Percentiles rank a stretch among this genome's conserved stretches.
These are phyloP conservation scores for Chromobotia macracanthus DNA, from an alignment of 2,797 vertebrate genomes.

Conservation along the genomic window DNA sequence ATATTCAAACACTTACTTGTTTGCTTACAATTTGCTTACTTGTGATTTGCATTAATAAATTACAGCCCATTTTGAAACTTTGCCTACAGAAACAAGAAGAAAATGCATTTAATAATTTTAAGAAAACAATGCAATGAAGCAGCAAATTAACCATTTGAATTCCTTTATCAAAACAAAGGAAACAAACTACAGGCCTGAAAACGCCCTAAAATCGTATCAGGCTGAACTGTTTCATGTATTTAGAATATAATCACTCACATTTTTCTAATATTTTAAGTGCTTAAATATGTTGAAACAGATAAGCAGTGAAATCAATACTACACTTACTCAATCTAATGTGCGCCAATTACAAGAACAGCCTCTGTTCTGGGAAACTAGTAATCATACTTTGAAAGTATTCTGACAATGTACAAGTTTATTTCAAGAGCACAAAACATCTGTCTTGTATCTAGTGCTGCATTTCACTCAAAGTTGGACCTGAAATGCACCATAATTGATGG, in stretches of 20 bases:
- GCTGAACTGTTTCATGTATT: slow-evolving; percentile 4
- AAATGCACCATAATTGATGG: not conserved
- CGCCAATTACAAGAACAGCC: not conserved
- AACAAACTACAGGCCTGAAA: not conserved
- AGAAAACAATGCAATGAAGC: not conserved
- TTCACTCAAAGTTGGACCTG: slow-evolving; percentile 6
- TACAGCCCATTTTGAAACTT: too few species aligned
- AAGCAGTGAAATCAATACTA: slow-evolving; percentile 20
- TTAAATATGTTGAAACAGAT: slow-evolving; percentile 26
- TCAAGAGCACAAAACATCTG: not conserved
- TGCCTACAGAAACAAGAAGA: too few species aligned
- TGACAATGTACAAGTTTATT: not conserved
- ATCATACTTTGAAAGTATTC: slow-evolving; percentile 5
- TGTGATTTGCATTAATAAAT: too few species aligned
- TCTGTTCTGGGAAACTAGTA: slow-evolving; percentile 22
- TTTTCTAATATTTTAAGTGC: slow-evolving; percentile 16
- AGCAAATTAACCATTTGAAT: too few species aligned
- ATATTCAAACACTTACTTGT: too few species aligned
- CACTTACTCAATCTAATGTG: slow-evolving; percentile 19
- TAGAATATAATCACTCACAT: slow-evolving; percentile 7
- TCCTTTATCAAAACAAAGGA: not conserved
- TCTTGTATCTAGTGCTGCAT: not conserved
- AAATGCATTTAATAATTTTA: too few species aligned
- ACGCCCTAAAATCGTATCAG: slow-evolving; percentile 21
- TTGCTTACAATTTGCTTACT: too few species aligned